Percentiles rank a stretch among this genome's conserved stretches.
phyloP scores from a whole-genome alignment of 2,797 vertebrate species.

The Acrocephalus scirpaceus region DNA sequence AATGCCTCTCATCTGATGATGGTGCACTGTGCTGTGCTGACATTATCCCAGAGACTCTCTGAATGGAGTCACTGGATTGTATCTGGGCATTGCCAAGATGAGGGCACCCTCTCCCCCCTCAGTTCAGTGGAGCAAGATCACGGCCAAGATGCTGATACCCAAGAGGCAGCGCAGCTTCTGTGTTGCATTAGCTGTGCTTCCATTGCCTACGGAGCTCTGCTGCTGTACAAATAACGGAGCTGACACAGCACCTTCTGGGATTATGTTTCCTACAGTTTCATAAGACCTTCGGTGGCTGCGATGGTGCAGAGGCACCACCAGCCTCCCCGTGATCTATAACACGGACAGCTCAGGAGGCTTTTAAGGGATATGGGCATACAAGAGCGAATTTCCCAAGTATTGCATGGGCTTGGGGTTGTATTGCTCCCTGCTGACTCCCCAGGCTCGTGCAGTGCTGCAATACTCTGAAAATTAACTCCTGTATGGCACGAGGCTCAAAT shows the following conservation, averaged over 20 bases:
- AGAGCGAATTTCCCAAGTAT: slow-evolving; percentile 21
- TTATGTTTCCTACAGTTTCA: slow-evolving; percentile 24
- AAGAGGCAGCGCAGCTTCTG: neutral
- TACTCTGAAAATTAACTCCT: slow-evolving; percentile 22
- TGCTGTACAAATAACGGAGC: neutral
- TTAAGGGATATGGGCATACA: neutral
- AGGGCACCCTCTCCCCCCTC: neutral
- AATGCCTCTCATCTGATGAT: neutral
- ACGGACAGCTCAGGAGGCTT: slow-evolving; percentile 5
- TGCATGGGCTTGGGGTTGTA: slow-evolving; percentile 26
- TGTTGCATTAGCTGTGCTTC: neutral
- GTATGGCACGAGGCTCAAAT: neutral
- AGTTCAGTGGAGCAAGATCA: neutral
- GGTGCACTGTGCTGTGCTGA: neutral
- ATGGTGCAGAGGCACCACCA: neutral
- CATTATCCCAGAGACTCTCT: neutral
- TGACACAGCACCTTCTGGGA: slow-evolving; percentile 49
- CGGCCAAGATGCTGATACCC: neutral
- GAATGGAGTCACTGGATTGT: neutral
- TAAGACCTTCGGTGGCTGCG: neutral
- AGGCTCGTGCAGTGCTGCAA: neutral
- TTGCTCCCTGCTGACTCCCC: slow-evolving; percentile 29
- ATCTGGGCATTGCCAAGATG: neutral
- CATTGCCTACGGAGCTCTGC: neutral
- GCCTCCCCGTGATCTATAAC: neutral